Base-by-base conservation (phyloP, 2,888 invertebrate species). In the Drosophila ustulata region DNA sequence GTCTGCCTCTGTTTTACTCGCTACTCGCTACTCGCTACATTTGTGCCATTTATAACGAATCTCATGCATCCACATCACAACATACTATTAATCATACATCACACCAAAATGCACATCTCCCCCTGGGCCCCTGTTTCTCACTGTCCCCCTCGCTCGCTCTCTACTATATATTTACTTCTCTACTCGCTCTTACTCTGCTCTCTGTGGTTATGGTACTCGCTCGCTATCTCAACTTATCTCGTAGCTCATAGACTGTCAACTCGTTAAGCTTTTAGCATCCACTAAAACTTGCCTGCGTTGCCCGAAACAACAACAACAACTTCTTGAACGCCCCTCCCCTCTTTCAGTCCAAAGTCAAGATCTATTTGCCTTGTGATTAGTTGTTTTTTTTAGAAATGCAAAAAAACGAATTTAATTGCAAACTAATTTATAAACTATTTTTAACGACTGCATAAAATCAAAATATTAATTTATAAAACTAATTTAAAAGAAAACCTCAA, bases 351-450 rank as follows among this genome's bases (percentile, higher is more conserved):
- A 46, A 67, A 67, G 55, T 73, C 56, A 69, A 76, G 65, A 83
- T 87, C 89, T 89, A 89, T 90, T 91, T 91, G 91, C 91, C 90
- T 90, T 89, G 89, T 90, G 91, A 91, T 91, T 90, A 89, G 89
- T 82, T 81, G 65, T 66, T 73, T 53, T 66, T 66, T 61, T 69
- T 74, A 52, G 47, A 45, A 45, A 58, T 55, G 26, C 49, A 75
- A 51, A 37, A 45, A 61, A 73, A 69, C 78, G 82, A 85, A 82
- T 86, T 83, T 83, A 79, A 76, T 68, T 73, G 71, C 86, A 64
- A 76, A 62, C 63, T 83, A 73, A 75, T 75, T 79, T 78, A 75
- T 77, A 73, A 73, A 86, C 46, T 70, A 70, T 69, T 71, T 11
- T 46, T 73, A 67, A 65, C 69, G 69, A 80, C 69, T 74, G 76